A percentile compares a stretch with the other conserved stretches of the same genome.
phyloP scores from a whole-genome alignment of 2,888 invertebrate species.

The Papilio gigon region DNA sequence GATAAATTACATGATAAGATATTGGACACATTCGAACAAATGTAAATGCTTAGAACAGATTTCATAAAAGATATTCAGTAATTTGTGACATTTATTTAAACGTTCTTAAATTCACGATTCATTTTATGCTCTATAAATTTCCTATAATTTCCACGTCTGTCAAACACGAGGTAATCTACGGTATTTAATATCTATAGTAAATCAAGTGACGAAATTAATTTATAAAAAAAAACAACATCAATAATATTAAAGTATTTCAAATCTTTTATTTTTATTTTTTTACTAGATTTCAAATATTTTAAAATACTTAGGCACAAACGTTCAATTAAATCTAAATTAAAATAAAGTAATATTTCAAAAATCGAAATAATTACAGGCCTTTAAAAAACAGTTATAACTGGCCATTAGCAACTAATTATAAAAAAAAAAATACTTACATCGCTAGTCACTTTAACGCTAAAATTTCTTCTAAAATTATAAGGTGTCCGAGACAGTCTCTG shows the following conservation, averaged over 20 bases:
- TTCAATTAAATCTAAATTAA: too few species aligned
- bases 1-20: slow-evolving; percentile 31
- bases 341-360: too few species aligned
- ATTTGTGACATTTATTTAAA: neutral
- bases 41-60: slow-evolving; percentile 8
- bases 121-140: neutral
- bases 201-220: too few species aligned
- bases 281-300: too few species aligned
- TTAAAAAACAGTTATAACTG: too few species aligned
- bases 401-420: neutral
- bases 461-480: slow-evolving; percentile 54
- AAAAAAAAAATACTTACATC: slow-evolving; percentile 54
- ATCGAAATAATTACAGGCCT: too few species aligned
- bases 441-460: slow-evolving; percentile 60
- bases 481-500: slow-evolving; percentile 47
- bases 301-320: too few species aligned
- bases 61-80: neutral
- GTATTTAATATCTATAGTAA: too few species aligned
- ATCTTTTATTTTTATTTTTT: too few species aligned
- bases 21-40: neutral
- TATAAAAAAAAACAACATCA: too few species aligned
- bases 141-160: neutral
- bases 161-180: too few species aligned
- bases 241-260: too few species aligned
- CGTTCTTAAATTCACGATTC: neutral